phyloP scores from a whole-genome alignment of 37 sponge, comb jelly and placozoan genomes.

The Tethya wilhelma region DNA sequence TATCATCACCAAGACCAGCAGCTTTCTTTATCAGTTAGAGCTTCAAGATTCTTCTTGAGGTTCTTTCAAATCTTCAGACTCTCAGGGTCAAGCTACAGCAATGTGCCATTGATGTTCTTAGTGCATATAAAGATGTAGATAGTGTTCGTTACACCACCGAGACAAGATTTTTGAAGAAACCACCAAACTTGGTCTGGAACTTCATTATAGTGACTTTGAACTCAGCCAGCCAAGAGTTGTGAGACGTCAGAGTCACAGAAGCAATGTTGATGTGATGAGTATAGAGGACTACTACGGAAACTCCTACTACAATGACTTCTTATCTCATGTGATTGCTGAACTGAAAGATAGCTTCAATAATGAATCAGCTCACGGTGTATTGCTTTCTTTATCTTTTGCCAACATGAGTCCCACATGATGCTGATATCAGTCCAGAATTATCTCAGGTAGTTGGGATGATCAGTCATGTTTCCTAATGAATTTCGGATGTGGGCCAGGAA shows the following conservation, averaged over 20 bases:
- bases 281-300: constrained; percentile 49
- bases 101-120: constrained; percentile 30
- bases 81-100: too few relatives aligned
- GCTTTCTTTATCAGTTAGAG: too few relatives aligned
- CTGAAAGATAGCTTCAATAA: too few relatives aligned
- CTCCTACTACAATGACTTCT: constrained; percentile 14
- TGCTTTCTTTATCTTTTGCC: constrained; percentile 36
- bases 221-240: constrained; percentile 25
- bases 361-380: constrained; percentile 8
- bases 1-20: too few relatives aligned
- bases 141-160: constrained; percentile 15
- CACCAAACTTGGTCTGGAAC: constrained; percentile 8
- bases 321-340: too few relatives aligned
- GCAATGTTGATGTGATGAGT: constrained; percentile 16
- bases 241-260: constrained; percentile 27
- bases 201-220: constrained; percentile 19
- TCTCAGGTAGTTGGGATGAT: neutral
- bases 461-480: constrained; percentile 23
- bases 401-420: constrained; percentile 7
- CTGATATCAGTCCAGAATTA: neutral
- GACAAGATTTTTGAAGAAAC: constrained; percentile 25
- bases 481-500: constrained; percentile 37
- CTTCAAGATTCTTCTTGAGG: too few relatives aligned
- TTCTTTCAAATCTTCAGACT: too few relatives aligned
- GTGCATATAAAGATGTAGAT: constrained; percentile 42